These are phyloP conservation scores for Ferrisia virgata DNA, from an alignment of 2,888 invertebrate genomes.

Conservation along the genomic window DNA sequence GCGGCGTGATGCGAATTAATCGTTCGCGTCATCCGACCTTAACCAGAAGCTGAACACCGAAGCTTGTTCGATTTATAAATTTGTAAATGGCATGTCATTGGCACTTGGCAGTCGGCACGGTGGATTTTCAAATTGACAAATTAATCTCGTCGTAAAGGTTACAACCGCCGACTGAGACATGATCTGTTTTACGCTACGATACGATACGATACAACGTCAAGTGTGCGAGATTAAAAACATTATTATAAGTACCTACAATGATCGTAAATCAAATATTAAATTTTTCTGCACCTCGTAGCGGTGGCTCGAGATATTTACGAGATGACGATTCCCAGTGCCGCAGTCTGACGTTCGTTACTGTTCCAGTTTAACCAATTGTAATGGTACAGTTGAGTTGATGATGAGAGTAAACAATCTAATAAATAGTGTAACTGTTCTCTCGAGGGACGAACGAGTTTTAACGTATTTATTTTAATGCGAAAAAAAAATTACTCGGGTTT, in stretches of 20 bases:
- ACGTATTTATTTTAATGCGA: neutral
- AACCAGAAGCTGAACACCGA: neutral
- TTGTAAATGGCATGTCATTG: neutral
- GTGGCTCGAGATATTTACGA: neutral
- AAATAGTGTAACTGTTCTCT: conserved; percentile 18
- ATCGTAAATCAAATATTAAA: neutral
- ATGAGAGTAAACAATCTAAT: conserved; percentile 12
- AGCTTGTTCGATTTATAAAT: no score
- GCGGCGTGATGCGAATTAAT: neutral
- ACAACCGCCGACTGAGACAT: neutral
- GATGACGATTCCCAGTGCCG: no score
- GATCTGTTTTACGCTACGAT: neutral
- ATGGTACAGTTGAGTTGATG: neutral
- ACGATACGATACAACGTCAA: no score
- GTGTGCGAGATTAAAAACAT: neutral
- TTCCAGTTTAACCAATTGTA: conserved; percentile 23
- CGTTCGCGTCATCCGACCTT: neutral
- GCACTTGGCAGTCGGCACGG: neutral
- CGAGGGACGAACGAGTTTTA: neutral
- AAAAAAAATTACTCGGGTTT: neutral
- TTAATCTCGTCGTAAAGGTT: neutral
- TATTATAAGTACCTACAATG: neutral
- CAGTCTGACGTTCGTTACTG: neutral
- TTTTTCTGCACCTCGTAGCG: neutral
- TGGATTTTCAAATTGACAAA: neutral